A percentile compares a stretch with the other conserved stretches of the same genome.
Evolutionary conservation across 2,113 vertebrate genomes (phyloP).

Genomic region (Opisthocomus hoazin): DNA sequence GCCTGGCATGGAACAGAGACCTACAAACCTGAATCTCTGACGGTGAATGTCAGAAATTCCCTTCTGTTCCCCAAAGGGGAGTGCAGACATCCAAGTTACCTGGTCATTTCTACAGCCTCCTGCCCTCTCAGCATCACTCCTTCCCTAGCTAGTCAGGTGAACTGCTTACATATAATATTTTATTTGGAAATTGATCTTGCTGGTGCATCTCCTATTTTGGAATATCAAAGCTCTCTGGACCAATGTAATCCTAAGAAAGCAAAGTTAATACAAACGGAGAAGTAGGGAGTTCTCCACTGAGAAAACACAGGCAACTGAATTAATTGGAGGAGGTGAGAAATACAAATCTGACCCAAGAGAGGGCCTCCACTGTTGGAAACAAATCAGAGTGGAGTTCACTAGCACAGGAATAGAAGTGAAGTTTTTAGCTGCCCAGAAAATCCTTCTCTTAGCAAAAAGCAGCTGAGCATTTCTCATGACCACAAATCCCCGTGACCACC

Average conservation of each 20-base stretch:
- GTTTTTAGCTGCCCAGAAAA: neutral
- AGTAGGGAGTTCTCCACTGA: slow-evolving; percentile 7
- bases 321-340: slow-evolving; percentile 43
- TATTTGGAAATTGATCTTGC: slow-evolving; percentile 4
- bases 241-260: slow-evolving; percentile 16
- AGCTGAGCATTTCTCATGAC: neutral
- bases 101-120: neutral
- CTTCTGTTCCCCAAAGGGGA: neutral
- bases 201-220: neutral
- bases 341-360: slow-evolving; percentile 10
- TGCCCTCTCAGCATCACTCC: neutral
- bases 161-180: neutral
- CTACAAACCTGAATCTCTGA: neutral
- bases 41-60: neutral
- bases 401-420: neutral
- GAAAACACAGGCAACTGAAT: slow-evolving; percentile 38
- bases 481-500: neutral
- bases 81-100: neutral
- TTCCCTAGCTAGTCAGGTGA: neutral
- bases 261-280: slow-evolving; percentile 24
- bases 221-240: slow-evolving; percentile 19
- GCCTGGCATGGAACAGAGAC: neutral
- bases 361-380: neutral
- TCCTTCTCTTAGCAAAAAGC: neutral
- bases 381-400: neutral